Percentiles rank a stretch among this genome's conserved stretches.
These are phyloP conservation scores for Acronicta psi DNA, from an alignment of 2,888 invertebrate species.

Conservation along the genomic window DNA sequence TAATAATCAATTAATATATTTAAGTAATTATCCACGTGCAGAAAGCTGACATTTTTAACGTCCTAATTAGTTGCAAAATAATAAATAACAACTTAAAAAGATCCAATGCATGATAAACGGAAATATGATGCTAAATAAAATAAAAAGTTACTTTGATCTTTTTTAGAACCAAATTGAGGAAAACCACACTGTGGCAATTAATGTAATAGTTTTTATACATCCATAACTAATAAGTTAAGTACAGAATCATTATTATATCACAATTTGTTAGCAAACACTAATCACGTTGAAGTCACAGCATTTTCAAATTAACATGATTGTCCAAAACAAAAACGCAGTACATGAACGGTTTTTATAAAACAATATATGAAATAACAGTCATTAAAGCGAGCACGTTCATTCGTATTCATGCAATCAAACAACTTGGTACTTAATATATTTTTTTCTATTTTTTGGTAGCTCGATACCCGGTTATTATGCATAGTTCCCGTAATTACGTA, in stretches of 20 bases:
- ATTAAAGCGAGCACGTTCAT: constrained; percentile 63
- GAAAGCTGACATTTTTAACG: too few relatives aligned
- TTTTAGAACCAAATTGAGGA: constrained; percentile 1
- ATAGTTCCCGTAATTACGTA: constrained; percentile 66
- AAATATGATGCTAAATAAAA: too few relatives aligned
- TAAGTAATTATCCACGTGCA: too few relatives aligned
- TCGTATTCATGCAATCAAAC: constrained; percentile 67
- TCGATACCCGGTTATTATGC: constrained; percentile 66
- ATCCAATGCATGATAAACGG: too few relatives aligned
- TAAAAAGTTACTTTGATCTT: not conserved
- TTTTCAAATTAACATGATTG: constrained; percentile 49
- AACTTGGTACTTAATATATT: constrained; percentile 44
- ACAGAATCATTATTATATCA: constrained; percentile 14
- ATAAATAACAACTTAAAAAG: too few relatives aligned
- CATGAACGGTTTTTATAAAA: constrained; percentile 55
- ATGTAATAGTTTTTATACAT: constrained; percentile 11
- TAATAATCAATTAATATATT: too few relatives aligned
- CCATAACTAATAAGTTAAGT: constrained; percentile 5
- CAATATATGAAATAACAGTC: constrained; percentile 62
- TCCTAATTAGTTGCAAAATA: too few relatives aligned
- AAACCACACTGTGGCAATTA: not conserved
- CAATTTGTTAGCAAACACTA: constrained; percentile 24
- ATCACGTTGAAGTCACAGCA: constrained; percentile 40
- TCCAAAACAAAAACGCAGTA: constrained; percentile 40
- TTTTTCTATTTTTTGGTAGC: constrained; percentile 61